These are phyloP conservation scores for Ophion costatus DNA, from an alignment of 2,888 invertebrate genomes.

Conservation along the genomic window DNA sequence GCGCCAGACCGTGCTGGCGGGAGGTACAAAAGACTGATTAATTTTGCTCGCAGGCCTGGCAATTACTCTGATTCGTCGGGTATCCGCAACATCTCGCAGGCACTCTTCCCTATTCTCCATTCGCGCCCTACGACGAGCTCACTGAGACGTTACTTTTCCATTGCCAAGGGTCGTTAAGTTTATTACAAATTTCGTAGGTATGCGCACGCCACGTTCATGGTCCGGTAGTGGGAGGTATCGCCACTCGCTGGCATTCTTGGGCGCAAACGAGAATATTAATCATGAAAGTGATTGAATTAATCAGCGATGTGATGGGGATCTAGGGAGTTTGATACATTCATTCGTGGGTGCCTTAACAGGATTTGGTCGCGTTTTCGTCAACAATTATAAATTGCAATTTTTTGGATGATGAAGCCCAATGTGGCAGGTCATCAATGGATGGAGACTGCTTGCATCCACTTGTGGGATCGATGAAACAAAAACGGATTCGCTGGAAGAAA, in stretches of 20 bases:
- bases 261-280: conserved; percentile 65
- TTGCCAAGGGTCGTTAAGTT: conserved; percentile 82
- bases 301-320: conserved; percentile 57
- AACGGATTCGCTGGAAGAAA: conserved; percentile 37
- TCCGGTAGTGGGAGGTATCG: conserved; percentile 68
- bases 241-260: conserved; percentile 60
- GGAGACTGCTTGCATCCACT: no score
- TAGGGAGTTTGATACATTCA: conserved; percentile 33
- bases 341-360: neutral
- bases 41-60: conserved; percentile 72
- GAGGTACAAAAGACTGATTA: conserved; percentile 69
- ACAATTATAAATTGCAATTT: neutral
- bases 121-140: conserved; percentile 71
- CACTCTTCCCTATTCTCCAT: conserved; percentile 15
- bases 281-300: conserved; percentile 65
- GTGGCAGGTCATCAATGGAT: no score
- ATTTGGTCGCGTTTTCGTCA: neutral
- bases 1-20: conserved; percentile 25
- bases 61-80: conserved; percentile 81
- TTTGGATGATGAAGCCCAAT: no score
- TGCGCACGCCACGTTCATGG: conserved; percentile 68
- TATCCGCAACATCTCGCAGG: conserved; percentile 75
- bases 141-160: conserved; percentile 82
- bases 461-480: conserved; percentile 23
- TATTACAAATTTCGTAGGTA: conserved; percentile 81